Conservation (phyloP, 2,888 invertebrate species). For the Xestia sexstrigata region DNA sequence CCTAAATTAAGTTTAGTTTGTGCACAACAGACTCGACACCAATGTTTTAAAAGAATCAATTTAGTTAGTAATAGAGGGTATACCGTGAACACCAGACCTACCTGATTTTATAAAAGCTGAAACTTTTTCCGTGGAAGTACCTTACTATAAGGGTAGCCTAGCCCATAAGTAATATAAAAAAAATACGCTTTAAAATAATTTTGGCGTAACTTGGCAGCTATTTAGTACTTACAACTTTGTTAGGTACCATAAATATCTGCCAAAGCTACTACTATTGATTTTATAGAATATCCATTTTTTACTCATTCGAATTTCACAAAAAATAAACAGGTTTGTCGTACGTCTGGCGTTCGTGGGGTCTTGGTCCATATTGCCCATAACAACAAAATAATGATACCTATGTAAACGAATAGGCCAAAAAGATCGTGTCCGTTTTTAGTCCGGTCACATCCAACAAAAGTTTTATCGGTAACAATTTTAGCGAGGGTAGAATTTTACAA, state of each 20-base stretch:
- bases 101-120: neutral
- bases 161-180: no score
- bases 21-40: no score
- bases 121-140: neutral
- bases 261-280: neutral
- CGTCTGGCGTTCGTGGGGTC: neutral
- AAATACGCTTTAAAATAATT: no score
- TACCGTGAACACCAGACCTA: neutral
- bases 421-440: conserved; percentile 18
- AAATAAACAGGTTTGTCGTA: neutral
- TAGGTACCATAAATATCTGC: neutral
- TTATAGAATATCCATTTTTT: neutral
- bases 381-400: neutral
- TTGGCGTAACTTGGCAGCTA: no score
- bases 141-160: neutral
- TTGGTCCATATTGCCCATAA: neutral
- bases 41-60: conserved; percentile 25
- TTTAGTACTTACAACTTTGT: neutral
- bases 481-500: conserved; percentile 62
- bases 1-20: no score
- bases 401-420: conserved; percentile 6
- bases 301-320: neutral
- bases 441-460: conserved; percentile 62
- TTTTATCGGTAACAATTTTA: conserved; percentile 72
- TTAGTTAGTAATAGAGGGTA: conserved; percentile 2